These are phyloP conservation scores for Acleris holmiana DNA, from an alignment of 2,888 invertebrate species.

Conservation along the genomic window DNA sequence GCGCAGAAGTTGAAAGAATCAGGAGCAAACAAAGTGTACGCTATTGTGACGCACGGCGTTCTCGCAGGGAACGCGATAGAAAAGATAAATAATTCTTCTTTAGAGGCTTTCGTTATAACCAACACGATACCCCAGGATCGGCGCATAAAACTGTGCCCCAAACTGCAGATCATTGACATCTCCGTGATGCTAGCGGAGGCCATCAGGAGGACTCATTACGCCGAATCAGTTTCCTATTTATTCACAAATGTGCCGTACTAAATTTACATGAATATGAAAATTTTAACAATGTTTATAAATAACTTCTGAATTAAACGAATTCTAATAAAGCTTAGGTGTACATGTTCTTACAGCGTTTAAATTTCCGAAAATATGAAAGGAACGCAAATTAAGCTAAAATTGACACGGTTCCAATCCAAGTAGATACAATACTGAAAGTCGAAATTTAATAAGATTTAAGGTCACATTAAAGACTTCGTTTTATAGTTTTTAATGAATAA, in stretches of 20 bases:
- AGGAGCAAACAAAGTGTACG: slow-evolving; percentile 93
- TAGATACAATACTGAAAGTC: too few species aligned
- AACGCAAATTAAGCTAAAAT: too few species aligned
- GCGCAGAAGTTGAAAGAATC: slow-evolving; percentile 93
- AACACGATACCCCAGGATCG: slow-evolving; percentile 96
- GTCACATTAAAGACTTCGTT: too few species aligned
- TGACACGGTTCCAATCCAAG: too few species aligned
- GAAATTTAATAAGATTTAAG: too few species aligned
- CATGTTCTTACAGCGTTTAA: too few species aligned
- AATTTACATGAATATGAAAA: slow-evolving; percentile 14
- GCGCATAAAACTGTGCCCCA: slow-evolving; percentile 91
- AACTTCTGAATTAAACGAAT: too few species aligned
- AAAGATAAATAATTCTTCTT: slow-evolving; percentile 92
- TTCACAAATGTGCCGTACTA: slow-evolving; percentile 98
- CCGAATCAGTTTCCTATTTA: slow-evolving; percentile 98
- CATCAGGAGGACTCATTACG: slow-evolving; percentile 98
- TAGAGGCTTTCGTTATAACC: slow-evolving; percentile 96
- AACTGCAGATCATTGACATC: slow-evolving; percentile 96
- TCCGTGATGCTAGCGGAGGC: slow-evolving; percentile 99
- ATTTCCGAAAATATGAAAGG: too few species aligned
- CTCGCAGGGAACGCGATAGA: slow-evolving; percentile 95
- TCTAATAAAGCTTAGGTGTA: too few species aligned
- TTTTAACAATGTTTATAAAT: background rate
- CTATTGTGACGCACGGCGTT: slow-evolving; percentile 95
- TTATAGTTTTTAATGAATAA: too few species aligned